Percentiles rank a stretch among this genome's conserved stretches.
phyloP scores from a whole-genome alignment of 53 echinoderm and acorn worm genomes.

The Patiria pectinifera region DNA sequence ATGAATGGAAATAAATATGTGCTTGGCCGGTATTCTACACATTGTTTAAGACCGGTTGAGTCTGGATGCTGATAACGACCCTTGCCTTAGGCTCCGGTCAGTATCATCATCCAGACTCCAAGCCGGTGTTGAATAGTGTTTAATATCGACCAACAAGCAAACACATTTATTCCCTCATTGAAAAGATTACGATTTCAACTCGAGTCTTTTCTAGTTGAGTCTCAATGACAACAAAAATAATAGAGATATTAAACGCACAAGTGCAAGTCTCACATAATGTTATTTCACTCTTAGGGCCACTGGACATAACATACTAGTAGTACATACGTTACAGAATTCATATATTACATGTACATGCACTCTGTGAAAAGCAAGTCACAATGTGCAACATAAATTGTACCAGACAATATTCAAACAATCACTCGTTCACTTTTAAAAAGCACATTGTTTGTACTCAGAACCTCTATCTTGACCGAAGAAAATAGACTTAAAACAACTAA shows the following conservation, averaged over 20 bases:
- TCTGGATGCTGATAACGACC: no score
- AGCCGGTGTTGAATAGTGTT: no score
- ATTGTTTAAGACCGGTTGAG: no score
- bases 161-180: no score
- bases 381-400: slow-evolving; percentile 41
- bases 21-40: no score
- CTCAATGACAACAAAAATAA: background rate
- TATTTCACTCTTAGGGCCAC: slow-evolving; percentile 41
- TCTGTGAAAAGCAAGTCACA: slow-evolving; percentile 12
- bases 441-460: background rate
- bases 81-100: no score
- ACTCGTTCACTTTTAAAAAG: background rate
- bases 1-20: no score
- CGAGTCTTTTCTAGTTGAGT: no score
- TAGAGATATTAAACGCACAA: background rate
- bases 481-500: background rate
- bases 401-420: background rate
- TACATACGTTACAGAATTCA: slow-evolving; percentile 55
- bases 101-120: no score
- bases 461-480: background rate
- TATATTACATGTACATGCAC: slow-evolving; percentile 63
- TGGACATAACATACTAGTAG: slow-evolving; percentile 55
- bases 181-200: no score
- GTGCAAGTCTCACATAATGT: slow-evolving; percentile 53
- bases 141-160: no score